Evolutionary conservation across 2,113 vertebrate species (phyloP).

Genomic region (Dicerorhinus sumatrensis): DNA sequence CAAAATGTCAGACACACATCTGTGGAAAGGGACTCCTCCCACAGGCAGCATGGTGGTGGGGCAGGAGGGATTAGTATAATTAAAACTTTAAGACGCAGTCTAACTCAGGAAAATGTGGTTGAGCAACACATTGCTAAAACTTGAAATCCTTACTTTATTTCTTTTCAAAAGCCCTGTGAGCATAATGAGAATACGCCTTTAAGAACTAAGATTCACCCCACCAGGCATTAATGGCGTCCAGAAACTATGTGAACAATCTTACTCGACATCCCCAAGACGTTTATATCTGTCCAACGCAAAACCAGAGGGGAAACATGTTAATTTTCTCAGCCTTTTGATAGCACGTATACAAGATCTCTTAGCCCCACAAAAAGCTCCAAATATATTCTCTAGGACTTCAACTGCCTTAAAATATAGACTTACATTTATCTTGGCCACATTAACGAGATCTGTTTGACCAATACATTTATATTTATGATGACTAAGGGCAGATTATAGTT

Average conservation of each 20-base stretch:
- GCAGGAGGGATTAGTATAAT: not conserved
- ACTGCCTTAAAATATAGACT: conserved; percentile 88
- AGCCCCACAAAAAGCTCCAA: conserved; percentile 76
- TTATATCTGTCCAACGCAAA: conserved; percentile 80
- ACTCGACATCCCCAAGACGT: conserved; percentile 72
- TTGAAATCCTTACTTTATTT: not conserved
- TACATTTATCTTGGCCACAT: conserved; percentile 90
- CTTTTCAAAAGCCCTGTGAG: conserved; percentile 38
- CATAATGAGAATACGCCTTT: conserved; percentile 54
- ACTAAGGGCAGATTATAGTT: conserved; percentile 92
- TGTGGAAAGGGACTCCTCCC: not conserved
- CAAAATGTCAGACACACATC: not conserved
- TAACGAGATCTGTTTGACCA: conserved; percentile 92
- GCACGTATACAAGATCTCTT: conserved; percentile 76
- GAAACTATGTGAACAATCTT: conserved; percentile 76
- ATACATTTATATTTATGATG: conserved; percentile 93
- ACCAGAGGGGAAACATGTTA: conserved; percentile 72
- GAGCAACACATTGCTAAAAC: not conserved
- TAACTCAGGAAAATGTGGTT: conserved; percentile 9
- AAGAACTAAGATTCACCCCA: conserved; percentile 80
- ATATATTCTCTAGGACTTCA: conserved; percentile 82
- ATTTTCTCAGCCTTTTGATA: conserved; percentile 78
- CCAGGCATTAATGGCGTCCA: conserved; percentile 63
- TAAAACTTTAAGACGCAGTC: not conserved
- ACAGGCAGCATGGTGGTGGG: not conserved